Percentiles rank a stretch among this genome's conserved stretches.
These are phyloP conservation scores for Actinemys pallida DNA, from an alignment of 2,113 vertebrate genomes.

Conservation along the genomic window DNA sequence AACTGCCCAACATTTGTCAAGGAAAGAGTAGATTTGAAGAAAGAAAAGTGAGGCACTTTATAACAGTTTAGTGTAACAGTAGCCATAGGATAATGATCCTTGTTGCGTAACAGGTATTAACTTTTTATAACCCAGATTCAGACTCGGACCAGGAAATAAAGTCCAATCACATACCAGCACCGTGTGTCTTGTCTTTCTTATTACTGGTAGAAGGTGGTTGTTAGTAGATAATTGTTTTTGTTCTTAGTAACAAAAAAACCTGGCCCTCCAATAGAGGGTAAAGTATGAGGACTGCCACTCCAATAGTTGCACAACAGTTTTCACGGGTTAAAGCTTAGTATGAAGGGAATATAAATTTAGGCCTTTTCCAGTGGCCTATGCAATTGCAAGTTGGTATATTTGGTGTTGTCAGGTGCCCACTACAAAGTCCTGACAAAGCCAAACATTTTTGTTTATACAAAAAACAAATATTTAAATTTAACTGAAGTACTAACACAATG, in stretches of 20 bases:
- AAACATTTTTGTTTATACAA: conserved; percentile 15
- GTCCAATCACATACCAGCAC: background rate
- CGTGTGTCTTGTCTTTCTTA: background rate
- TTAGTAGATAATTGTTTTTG: background rate
- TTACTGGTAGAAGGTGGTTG: background rate
- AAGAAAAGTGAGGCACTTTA: background rate
- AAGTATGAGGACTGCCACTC: background rate
- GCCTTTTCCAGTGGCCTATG: background rate
- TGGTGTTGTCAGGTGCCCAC: conserved; percentile 7
- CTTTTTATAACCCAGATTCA: background rate
- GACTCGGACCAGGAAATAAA: background rate
- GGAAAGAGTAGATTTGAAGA: background rate
- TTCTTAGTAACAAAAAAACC: background rate
- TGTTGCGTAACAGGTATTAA: background rate
- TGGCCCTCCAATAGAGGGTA: background rate
- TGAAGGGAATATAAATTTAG: background rate
- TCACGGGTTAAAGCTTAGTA: background rate
- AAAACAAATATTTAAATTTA: conserved; percentile 30
- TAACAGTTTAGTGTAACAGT: background rate
- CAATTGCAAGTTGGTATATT: background rate
- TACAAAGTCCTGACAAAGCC: background rate
- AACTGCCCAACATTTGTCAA: background rate
- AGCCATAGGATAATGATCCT: background rate
- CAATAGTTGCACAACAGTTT: background rate
- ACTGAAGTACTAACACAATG: conserved; percentile 42